These are phyloP conservation scores for Sinocyclocheilus anophthalmus DNA, from an alignment of 2,113 vertebrate genomes.

Conservation along the genomic window DNA sequence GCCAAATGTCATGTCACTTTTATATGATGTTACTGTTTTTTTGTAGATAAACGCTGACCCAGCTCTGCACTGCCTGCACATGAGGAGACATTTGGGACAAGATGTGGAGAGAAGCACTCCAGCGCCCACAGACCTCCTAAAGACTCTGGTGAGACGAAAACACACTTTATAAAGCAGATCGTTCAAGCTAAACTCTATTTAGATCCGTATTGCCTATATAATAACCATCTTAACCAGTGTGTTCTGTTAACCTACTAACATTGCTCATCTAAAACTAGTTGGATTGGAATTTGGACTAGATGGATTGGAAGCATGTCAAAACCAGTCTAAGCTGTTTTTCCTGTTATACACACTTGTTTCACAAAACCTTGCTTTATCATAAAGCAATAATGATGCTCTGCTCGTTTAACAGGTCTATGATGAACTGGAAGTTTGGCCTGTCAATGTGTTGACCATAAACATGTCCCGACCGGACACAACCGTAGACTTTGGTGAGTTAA, in stretches of 20 bases:
- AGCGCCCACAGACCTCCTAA: conserved; percentile 70
- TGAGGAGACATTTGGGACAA: conserved; percentile 73
- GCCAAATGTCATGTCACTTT: too few relatives aligned
- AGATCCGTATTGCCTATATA: background rate
- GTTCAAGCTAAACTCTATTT: background rate
- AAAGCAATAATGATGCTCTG: background rate
- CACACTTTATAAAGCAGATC: background rate
- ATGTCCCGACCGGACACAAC: conserved; percentile 75
- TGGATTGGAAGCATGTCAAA: background rate
- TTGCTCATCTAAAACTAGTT: background rate
- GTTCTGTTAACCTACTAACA: background rate
- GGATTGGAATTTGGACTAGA: background rate
- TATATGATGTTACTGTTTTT: background rate
- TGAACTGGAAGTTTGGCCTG: conserved; percentile 81
- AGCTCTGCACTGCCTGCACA: conserved; percentile 73
- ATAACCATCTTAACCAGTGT: background rate
- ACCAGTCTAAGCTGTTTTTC: background rate
- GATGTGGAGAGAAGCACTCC: conserved; percentile 72
- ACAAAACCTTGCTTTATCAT: background rate
- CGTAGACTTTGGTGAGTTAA: conserved; percentile 81
- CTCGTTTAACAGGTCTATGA: conserved; percentile 76
- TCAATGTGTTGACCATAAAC: conserved; percentile 74
- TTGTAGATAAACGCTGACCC: conserved; percentile 81
- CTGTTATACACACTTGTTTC: background rate
- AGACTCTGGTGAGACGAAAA: conserved; percentile 77